Evolutionary conservation across 2,113 vertebrate genomes (phyloP).

Genomic region (Solenodon paradoxus): DNA sequence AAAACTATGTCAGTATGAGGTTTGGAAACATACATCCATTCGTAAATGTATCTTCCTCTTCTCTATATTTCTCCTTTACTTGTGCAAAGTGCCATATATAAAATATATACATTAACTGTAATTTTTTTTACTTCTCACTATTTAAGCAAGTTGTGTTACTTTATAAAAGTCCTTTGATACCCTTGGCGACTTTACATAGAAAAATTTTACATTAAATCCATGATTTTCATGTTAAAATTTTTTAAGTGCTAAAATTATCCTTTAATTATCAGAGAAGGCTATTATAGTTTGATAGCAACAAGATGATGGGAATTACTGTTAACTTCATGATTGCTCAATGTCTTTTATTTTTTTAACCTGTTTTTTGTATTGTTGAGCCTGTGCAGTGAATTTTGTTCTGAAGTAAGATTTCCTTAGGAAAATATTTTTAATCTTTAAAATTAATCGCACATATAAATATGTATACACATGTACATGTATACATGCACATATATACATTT

Average conservation of each 20-base stretch:
- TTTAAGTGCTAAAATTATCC: not conserved
- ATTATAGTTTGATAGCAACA: not conserved
- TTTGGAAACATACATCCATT: not conserved
- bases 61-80: not conserved
- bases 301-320: not conserved
- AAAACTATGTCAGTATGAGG: not conserved
- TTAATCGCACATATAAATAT: not conserved
- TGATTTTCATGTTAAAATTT: slow-evolving; percentile 24
- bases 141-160: no score
- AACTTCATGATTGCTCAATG: not conserved
- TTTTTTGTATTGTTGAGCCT: not conserved
- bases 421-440: slow-evolving; percentile 49
- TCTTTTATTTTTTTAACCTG: not conserved
- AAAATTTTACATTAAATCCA: not conserved
- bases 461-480: not conserved
- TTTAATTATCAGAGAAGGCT: not conserved
- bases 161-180: not conserved
- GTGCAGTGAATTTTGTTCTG: slow-evolving; percentile 13
- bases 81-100: not conserved
- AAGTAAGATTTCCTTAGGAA: not conserved
- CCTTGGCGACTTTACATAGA: not conserved
- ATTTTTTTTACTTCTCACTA: not conserved
- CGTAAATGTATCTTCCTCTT: not conserved
- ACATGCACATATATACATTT: not conserved
- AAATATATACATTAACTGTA: not conserved